Evolutionary conservation across 2,888 invertebrate species (phyloP), one percentile per base, ranked within the genome.

Genomic region (Prostheceraeus crozeri): DNA sequence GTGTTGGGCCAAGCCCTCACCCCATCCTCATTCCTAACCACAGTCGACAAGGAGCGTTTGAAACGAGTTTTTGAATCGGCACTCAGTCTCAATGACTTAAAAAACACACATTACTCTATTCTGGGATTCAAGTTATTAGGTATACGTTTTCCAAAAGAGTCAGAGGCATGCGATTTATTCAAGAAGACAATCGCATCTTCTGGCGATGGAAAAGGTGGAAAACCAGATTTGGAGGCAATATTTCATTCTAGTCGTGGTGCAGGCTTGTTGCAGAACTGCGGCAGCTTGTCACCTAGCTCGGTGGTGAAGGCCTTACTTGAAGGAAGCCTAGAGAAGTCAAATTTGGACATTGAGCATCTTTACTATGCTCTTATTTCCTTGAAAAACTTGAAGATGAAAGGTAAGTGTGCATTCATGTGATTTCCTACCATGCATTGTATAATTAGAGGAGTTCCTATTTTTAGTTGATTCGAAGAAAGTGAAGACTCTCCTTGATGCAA

Each of bases 361-460:
- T 87, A 84, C 71, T 82, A 85, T 76, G 85, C 86, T 8, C 80
- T 85, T 11, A 83, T 82, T 67, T 80, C 85, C 0, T 76, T 86
- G 54, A 83, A 82, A 65, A 81, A 83, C 28, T 72, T 89, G 0
- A 84, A 84, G 1, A 82, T 84, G 65, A 76, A 75, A 36, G 69
- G 77, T 76, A 67, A 62, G 64, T 48, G n/a, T 27, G 45, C 19
- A 35, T 8, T 60, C n/a, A 33, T 33, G 33, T 33, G 8, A 10
- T 8, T 8, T 33, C 33, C 8, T 10, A 33, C n/a, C n/a, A 10
- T 45, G 30, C 14, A 8, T 28, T 51, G 3, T 57, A 31, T 21
- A 35, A 33, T 4, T 8, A 40, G 2, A 16, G 16, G 36, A 11
- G 51, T 25, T 58, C 25, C 21, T 23, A 56, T n/a, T 69, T 68